Evolutionary conservation across 2,113 vertebrate species (phyloP).

Genomic region (Nestor notabilis): DNA sequence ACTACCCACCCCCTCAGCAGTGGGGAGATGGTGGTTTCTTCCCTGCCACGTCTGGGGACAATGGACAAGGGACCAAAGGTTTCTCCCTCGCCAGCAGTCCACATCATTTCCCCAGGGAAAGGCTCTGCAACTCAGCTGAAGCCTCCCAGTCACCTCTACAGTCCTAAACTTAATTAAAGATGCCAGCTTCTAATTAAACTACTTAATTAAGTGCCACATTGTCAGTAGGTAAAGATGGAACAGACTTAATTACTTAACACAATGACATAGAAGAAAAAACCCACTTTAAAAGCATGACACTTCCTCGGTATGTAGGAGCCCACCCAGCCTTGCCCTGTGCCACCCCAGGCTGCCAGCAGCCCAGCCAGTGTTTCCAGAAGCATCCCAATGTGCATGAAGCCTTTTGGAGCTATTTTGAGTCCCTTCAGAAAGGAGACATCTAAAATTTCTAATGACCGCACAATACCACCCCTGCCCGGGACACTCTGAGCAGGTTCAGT

Average conservation of each 20-base stretch:
- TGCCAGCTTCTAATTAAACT: conserved; percentile 74
- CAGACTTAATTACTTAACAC: conserved; percentile 58
- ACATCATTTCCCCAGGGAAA: neutral
- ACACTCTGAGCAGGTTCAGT: rapidly evolving
- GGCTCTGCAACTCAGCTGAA: neutral
- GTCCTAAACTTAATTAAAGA: conserved; percentile 72
- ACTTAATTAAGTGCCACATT: conserved; percentile 71
- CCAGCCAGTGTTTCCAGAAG: neutral
- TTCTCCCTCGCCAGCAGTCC: neutral
- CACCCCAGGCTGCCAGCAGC: rapidly evolving
- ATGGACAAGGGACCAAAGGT: neutral
- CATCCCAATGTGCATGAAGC: neutral
- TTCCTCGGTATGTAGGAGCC: neutral
- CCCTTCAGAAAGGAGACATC: neutral
- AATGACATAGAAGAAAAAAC: conserved; percentile 31
- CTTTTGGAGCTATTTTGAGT: neutral
- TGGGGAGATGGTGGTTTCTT: neutral
- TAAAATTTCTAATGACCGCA: neutral
- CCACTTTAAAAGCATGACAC: neutral
- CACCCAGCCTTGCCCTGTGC: neutral
- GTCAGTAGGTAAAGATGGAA: conserved; percentile 58
- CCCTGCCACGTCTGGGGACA: rapidly evolving
- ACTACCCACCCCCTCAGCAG: neutral
- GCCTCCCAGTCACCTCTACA: conserved; percentile 29
- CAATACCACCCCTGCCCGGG: rapidly evolving